Evolutionary conservation across 2,888 invertebrate species (phyloP).

Genomic region (Rhaphigaster nebulosa): DNA sequence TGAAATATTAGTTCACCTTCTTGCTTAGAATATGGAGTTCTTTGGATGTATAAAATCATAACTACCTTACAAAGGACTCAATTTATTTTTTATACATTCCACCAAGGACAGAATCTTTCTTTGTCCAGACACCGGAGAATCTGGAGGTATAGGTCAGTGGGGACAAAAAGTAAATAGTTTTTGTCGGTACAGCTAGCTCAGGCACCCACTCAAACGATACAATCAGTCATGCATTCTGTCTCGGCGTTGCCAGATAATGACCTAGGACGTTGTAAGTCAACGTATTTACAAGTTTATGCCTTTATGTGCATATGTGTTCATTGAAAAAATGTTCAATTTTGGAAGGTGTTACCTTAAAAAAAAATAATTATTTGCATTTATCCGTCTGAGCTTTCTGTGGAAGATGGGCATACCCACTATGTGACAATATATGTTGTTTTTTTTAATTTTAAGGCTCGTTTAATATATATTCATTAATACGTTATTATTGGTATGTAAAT

Average conservation of each 20-base stretch:
- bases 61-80: neutral
- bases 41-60: slow-evolving; percentile 1
- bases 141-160: slow-evolving; percentile 36
- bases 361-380: too few relatives aligned
- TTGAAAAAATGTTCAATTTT: neutral
- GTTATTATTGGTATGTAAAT: too few relatives aligned
- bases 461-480: too few relatives aligned
- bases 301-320: neutral
- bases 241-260: neutral
- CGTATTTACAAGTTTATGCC: neutral
- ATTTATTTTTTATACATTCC: neutral
- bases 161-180: slow-evolving; percentile 47
- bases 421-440: too few relatives aligned
- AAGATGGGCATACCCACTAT: too few relatives aligned
- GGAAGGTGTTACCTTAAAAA: too few relatives aligned
- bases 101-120: neutral
- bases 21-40: neutral
- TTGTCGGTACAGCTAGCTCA: neutral
- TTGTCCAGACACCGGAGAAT: slow-evolving; percentile 10
- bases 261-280: neutral
- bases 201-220: neutral
- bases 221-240: neutral
- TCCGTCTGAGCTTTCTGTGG: too few relatives aligned
- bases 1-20: neutral
- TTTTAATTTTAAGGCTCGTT: too few relatives aligned